These are phyloP conservation scores for Sitobion miscanthi DNA, from an alignment of 1,140 invertebrate species.

Conservation along the genomic window DNA sequence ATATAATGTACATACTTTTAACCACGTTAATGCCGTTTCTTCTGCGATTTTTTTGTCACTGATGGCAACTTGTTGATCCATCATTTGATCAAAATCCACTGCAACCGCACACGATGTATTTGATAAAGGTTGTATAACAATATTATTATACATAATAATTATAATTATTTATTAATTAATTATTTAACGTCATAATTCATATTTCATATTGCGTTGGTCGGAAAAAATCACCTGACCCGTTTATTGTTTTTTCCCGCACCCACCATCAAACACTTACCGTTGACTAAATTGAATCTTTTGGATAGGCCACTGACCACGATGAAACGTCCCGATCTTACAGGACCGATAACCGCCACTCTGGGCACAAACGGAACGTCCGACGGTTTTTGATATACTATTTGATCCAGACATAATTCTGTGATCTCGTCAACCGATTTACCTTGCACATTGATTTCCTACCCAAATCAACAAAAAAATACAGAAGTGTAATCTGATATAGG, in stretches of 20 bases:
- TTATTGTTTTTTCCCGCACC: background rate
- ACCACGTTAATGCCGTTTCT: background rate
- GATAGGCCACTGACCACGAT: background rate
- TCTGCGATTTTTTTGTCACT: background rate
- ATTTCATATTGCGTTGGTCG: no score
- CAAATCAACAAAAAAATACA: background rate
- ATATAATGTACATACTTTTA: background rate
- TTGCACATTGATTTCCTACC: background rate
- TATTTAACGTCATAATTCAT: background rate
- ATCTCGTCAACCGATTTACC: constrained; percentile 10
- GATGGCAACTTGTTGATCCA: background rate
- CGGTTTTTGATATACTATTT: background rate
- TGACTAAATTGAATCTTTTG: constrained; percentile 7
- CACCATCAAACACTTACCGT: background rate
- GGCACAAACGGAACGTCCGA: constrained; percentile 14
- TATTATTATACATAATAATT: background rate
- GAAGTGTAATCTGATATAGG: background rate
- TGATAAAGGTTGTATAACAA: background rate
- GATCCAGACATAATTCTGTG: background rate
- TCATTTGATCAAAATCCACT: constrained; percentile 27
- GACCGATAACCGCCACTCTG: background rate
- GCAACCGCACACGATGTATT: background rate
- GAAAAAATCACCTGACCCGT: background rate
- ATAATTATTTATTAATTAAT: background rate
- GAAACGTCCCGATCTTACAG: background rate